Evolutionary conservation across 2,888 invertebrate species (phyloP).

Genomic region (Mamestra brassicae): DNA sequence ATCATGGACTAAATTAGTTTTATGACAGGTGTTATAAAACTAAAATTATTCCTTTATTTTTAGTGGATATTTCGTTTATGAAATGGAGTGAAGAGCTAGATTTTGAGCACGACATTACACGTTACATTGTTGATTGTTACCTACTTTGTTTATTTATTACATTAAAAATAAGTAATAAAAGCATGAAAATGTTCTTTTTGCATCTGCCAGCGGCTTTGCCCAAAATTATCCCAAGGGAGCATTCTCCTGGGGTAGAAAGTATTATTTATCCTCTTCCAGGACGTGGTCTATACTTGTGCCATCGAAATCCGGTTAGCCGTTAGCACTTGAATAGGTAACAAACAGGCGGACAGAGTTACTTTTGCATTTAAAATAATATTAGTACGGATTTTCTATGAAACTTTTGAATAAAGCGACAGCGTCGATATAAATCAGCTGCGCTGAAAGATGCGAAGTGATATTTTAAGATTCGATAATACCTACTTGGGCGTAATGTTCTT

Average conservation of each 20-base stretch:
- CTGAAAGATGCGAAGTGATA: slow-evolving; percentile 6
- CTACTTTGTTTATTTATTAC: background rate
- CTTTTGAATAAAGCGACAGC: background rate
- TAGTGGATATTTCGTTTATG: slow-evolving; percentile 3
- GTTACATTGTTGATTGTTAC: background rate
- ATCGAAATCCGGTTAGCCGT: too few relatives aligned
- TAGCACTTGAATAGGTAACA: too few relatives aligned
- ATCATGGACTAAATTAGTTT: slow-evolving; percentile 40
- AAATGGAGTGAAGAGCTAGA: background rate
- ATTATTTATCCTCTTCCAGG: too few relatives aligned
- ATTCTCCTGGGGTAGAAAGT: too few relatives aligned
- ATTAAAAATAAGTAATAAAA: too few relatives aligned
- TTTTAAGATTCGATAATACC: background rate
- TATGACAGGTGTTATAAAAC: slow-evolving; percentile 41
- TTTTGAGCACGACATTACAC: slow-evolving; percentile 1
- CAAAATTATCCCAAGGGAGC: too few relatives aligned
- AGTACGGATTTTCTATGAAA: background rate
- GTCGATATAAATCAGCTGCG: background rate
- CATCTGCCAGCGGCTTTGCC: too few relatives aligned
- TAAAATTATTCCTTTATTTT: slow-evolving; percentile 32
- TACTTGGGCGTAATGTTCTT: background rate
- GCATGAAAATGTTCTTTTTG: too few relatives aligned
- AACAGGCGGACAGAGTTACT: too few relatives aligned
- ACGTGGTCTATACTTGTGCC: too few relatives aligned
- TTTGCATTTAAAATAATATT: too few relatives aligned